phyloP scores from a whole-genome alignment of 1,140 invertebrate genomes.

The Ceratina japonica region DNA sequence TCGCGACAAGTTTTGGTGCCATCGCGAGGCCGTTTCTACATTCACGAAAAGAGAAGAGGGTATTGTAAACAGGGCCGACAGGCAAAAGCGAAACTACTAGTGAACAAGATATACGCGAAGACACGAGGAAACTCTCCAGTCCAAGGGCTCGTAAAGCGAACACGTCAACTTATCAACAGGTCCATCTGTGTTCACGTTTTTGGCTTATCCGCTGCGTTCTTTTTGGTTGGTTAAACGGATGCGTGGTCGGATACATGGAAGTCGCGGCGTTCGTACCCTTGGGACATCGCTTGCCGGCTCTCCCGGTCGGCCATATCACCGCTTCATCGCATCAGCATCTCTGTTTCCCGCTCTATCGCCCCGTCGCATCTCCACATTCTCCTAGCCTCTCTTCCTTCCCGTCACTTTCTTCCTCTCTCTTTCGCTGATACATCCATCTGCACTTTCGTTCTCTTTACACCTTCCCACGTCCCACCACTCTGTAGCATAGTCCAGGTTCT shows the following conservation, averaged over 20 bases:
- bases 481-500: neutral
- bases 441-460: constrained; percentile 8
- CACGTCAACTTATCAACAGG: constrained; percentile 64
- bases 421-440: constrained; percentile 23
- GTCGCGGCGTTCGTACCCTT: constrained; percentile 15
- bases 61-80: constrained; percentile 15
- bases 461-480: neutral
- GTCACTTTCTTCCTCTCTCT: constrained; percentile 37
- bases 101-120: neutral
- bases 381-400: constrained; percentile 7
- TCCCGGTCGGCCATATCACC: constrained; percentile 57
- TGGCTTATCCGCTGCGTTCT: constrained; percentile 63
- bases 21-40: constrained; percentile 4
- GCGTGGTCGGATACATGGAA: too few relatives aligned
- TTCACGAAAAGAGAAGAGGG: constrained; percentile 23
- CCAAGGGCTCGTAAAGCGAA: constrained; percentile 57
- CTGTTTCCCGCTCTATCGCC: constrained; percentile 62
- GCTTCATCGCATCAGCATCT: constrained; percentile 71
- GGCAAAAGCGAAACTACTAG: constrained; percentile 41
- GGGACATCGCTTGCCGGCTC: constrained; percentile 46
- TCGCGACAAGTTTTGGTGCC: constrained; percentile 7
- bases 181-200: constrained; percentile 74
- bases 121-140: constrained; percentile 37
- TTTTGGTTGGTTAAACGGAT: constrained; percentile 19
- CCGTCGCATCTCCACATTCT: constrained; percentile 44